Evolutionary conservation across 2,888 invertebrate genomes (phyloP), one percentile per base, ranked within the genome.

Genomic region (Melinopterus prodromus): DNA sequence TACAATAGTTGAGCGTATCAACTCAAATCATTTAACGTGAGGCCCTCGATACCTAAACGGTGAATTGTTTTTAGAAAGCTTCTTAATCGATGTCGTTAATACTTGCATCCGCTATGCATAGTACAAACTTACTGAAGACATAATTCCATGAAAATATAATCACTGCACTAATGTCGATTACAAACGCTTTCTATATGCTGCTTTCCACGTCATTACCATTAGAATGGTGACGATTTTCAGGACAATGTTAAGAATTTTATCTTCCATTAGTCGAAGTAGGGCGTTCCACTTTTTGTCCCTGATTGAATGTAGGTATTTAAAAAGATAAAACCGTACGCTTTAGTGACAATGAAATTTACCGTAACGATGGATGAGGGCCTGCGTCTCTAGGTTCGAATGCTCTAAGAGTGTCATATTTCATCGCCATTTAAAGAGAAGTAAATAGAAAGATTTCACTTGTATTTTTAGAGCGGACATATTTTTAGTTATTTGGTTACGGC

Each of bases 391-490:
- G 26, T 53, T 7, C 7, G 53, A 53, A 53, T 53, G 53, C 53
- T 53, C 12, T 53, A 53, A 53, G 12, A 53, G 53, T 53, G 53
- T 53, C 53, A 53, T 53, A 53, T 53, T 53, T 53, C 53, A 6
- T 53, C 9, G 53, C 53, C 53, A 53, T 53, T 53, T 53, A 53
- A 53, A 53, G 53, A 53, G 53, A 53, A 53, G 53, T 53, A 53
- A 53, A 53, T 53, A 53, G 53, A 53, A 53, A 53, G 53, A 53
- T 53, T 53, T 53, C 53, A 53, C 53, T 53, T 53, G 53, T 53
- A 53, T 53, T 53, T 53, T 53, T 53, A 53, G 53, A 12, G 7
- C 12, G 53, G 12, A 12, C 7, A 53, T 53, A 53, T 53, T 53
- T 53, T 53, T 53, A 53, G 53, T 53, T 53, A 53, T 53, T 26